Percentiles rank a stretch among this genome's conserved stretches.
These are phyloP conservation scores for Phragmatobia fuliginosa DNA, from an alignment of 2,888 invertebrate genomes.

Conservation along the genomic window DNA sequence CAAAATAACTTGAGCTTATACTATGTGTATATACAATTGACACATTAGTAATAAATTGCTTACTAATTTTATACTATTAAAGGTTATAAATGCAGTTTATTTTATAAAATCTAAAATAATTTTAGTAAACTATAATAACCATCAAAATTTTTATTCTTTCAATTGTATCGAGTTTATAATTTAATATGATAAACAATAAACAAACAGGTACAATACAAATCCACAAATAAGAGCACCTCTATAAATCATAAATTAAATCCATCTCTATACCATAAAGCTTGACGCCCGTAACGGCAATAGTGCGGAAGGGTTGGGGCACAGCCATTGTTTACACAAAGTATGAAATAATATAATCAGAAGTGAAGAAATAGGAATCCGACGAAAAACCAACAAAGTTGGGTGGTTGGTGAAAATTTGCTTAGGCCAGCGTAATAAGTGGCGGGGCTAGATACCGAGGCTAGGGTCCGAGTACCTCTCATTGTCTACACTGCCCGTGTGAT, in stretches of 20 bases:
- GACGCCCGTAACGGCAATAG: constrained; percentile 73
- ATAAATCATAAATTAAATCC: constrained; percentile 42
- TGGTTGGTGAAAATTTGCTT: constrained; percentile 84
- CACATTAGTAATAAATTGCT: too few relatives aligned
- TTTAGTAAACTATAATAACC: too few relatives aligned
- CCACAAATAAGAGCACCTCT: not conserved
- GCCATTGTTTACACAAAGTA: constrained; percentile 85
- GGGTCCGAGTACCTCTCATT: constrained; percentile 66
- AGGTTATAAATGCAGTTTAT: too few relatives aligned
- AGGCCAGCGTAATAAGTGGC: constrained; percentile 85
- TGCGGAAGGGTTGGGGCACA: constrained; percentile 80
- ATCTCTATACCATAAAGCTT: constrained; percentile 61
- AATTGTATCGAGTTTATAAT: not conserved
- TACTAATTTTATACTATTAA: too few relatives aligned
- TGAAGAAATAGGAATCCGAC: constrained; percentile 85
- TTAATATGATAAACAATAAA: not conserved
- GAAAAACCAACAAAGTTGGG: constrained; percentile 84
- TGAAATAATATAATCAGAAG: constrained; percentile 86
- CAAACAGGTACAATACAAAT: not conserved
- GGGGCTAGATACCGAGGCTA: constrained; percentile 71
- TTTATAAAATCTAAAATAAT: too few relatives aligned
- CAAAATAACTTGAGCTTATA: too few relatives aligned
- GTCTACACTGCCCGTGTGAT: constrained; percentile 66
- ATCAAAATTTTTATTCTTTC: not conserved
- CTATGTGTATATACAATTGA: too few relatives aligned